These are phyloP conservation scores for Coluber constrictor DNA, from an alignment of 2,797 vertebrate genomes.

Conservation along the genomic window DNA sequence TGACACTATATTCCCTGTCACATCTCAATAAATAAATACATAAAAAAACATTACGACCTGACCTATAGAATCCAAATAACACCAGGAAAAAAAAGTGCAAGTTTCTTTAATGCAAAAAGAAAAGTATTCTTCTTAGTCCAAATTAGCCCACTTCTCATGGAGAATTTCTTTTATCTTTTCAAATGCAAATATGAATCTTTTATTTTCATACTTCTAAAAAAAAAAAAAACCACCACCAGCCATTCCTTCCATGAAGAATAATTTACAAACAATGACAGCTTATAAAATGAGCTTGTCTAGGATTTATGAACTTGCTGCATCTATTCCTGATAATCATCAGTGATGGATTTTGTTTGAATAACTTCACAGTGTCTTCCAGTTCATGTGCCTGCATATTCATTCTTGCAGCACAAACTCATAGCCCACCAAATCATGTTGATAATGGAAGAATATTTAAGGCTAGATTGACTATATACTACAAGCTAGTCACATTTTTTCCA, in stretches of 20 bases:
- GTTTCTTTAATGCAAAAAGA: background rate
- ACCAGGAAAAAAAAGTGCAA: background rate
- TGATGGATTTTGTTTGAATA: slow-evolving; percentile 44
- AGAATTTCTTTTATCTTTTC: slow-evolving; percentile 28
- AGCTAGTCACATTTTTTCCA: background rate
- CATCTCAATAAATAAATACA: background rate
- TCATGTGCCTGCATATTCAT: background rate
- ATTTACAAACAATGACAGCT: slow-evolving; percentile 55
- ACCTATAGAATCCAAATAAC: background rate
- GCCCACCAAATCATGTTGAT: background rate
- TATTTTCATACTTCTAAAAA: slow-evolving; percentile 23
- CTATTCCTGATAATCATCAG: slow-evolving; percentile 41
- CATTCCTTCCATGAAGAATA: slow-evolving; percentile 28
- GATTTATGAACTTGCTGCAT: slow-evolving; percentile 47
- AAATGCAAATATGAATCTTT: background rate
- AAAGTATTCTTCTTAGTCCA: slow-evolving; percentile 18
- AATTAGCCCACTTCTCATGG: slow-evolving; percentile 28
- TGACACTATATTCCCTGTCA: background rate
- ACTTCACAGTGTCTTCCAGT: slow-evolving; percentile 27
- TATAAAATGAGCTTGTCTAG: slow-evolving; percentile 39
- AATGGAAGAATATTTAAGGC: slow-evolving; percentile 11
- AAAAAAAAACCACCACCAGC: background rate
- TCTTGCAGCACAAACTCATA: background rate
- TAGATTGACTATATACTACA: background rate
- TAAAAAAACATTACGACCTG: background rate